Evolutionary conservation across 2,113 vertebrate species (phyloP).

Genomic region (Erpornis zantholeuca): DNA sequence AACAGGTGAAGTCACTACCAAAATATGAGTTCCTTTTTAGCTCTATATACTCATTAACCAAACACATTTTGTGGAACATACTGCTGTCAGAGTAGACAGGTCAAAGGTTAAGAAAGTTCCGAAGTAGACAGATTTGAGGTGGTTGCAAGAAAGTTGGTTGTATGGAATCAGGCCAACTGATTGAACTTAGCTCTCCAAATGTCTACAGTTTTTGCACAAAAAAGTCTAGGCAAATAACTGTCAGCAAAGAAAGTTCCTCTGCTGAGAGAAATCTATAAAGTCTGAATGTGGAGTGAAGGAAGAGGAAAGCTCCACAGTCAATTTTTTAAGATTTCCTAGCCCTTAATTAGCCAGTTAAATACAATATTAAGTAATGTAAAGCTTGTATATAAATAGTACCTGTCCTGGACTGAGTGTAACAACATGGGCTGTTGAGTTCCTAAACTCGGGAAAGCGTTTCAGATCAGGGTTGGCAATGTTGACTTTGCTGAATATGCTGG

Average conservation of each 20-base stretch:
- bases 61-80: background rate
- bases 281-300: background rate
- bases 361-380: background rate
- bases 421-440: constrained; percentile 68
- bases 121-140: background rate
- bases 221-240: background rate
- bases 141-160: background rate
- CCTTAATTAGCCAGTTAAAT: background rate
- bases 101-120: background rate
- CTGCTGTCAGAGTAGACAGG: background rate
- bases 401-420: constrained; percentile 90
- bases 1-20: constrained; percentile 21
- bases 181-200: background rate
- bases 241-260: background rate
- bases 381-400: constrained; percentile 66
- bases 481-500: constrained; percentile 93
- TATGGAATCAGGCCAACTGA: background rate
- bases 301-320: background rate
- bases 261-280: background rate
- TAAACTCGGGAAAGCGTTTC: constrained; percentile 79
- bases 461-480: constrained; percentile 84
- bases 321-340: background rate
- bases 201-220: background rate
- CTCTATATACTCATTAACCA: background rate
- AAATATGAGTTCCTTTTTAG: background rate